Base-by-base conservation (phyloP, 2,888 invertebrate genomes). In the Drosophila prolongata region DNA sequence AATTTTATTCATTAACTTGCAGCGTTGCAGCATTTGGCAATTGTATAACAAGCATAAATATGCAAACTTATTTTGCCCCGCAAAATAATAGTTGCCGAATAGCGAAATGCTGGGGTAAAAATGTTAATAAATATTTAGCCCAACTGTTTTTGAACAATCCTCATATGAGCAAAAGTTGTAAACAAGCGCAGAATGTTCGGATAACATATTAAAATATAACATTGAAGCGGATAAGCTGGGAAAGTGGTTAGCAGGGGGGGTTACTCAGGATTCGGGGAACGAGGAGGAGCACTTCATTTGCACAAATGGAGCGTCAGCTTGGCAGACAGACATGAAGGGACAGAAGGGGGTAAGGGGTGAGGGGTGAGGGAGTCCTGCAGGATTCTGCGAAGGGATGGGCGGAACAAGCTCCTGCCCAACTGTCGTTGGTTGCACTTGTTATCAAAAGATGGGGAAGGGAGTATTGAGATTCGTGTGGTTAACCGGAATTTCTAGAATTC, bases 51-150 rank as follows among this genome's bases (percentile, higher is more conserved):
- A 70, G 69, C 58, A 70, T 57, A 66, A 56, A 69, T 69, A 46
- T 42, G 50, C 67, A 35, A 65, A 64, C 67, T 66, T 66, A 55
- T 40, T 68, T 46, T 46, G 44, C 46, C 46, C 40, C 46, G 16
- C 24, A 46, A 47, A 47, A 30, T 8, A 35, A 49, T 37, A 59
- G 61, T 47, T 37, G 19, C 6, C n/a, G 43, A 16, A 9, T 34
- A 30, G 40, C 1, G 10, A 34, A 35, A 34, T 56, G 27, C 54
- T 30, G 19, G 66, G 54, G 56, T n/a, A 34, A 35, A 43, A 56
- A 55, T 73, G 87, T 87, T 82, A 89, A 89, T 89, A 84, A 75
- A 87, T 87, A 89, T 76, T 82, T 87, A 70, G 87, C 65, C 66
- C 55, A 50, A 62, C 53, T 77, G 61, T 64, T 55, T 43, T 43